Evolutionary conservation across 2,888 invertebrate species (phyloP).

Genomic region (Acholoe squamosa): DNA sequence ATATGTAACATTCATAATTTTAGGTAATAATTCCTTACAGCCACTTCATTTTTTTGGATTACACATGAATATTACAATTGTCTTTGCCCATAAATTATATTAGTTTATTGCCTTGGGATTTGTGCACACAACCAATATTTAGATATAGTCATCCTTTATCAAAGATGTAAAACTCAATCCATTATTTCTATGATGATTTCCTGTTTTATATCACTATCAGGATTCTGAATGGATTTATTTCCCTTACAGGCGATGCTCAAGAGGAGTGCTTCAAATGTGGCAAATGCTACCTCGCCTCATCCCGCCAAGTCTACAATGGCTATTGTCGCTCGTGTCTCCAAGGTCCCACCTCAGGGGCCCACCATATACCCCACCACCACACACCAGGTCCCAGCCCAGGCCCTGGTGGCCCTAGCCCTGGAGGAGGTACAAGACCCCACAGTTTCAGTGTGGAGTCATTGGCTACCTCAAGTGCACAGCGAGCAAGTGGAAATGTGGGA

Average conservation of each 20-base stretch:
- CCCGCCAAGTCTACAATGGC: constrained; percentile 56
- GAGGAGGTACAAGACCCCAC: constrained; percentile 7
- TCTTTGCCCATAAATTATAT: too few species aligned
- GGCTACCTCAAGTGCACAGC: constrained; percentile 58
- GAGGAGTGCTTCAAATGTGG: constrained; percentile 66
- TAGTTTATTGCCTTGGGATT: too few species aligned
- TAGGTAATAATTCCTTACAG: too few species aligned
- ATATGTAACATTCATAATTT: too few species aligned
- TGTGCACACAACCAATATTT: too few species aligned
- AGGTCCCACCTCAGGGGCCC: neutral
- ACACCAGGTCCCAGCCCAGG: constrained; percentile 44
- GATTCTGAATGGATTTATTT: too few species aligned
- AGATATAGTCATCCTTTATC: too few species aligned
- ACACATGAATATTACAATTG: too few species aligned
- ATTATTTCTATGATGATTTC: constrained; percentile 34
- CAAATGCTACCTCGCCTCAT: constrained; percentile 62
- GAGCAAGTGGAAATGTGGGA: neutral
- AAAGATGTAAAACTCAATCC: neutral
- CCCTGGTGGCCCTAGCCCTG: constrained; percentile 45
- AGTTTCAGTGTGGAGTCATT: constrained; percentile 67
- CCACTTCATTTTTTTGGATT: too few species aligned
- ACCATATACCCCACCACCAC: neutral
- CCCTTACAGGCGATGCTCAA: constrained; percentile 65
- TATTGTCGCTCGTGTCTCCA: constrained; percentile 63
- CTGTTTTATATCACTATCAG: too few species aligned